Base-by-base conservation (phyloP, 2,888 invertebrate genomes). In the Chromoteleia sp. region DNA sequence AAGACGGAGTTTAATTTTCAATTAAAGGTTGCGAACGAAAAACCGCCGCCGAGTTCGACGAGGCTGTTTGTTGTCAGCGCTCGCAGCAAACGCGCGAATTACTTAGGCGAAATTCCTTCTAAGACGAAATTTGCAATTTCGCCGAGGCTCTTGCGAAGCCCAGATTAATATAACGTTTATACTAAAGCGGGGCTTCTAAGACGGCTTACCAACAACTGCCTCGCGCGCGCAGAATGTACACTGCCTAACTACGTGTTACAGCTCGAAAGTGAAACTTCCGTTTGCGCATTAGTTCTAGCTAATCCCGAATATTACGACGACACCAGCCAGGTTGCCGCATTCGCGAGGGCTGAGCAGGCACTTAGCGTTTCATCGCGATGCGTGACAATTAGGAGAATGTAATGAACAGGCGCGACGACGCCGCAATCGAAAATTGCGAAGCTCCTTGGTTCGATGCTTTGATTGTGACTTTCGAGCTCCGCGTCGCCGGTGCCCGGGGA, bases 221-320 rank as follows among this genome's bases (percentile, higher is more conserved):
- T 78, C 68, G 56, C 75, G 74, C 77, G 63, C 59, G 41, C 50
- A 45, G 48, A 68, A 77, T 74, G 73, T 68, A 59, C 82, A 75
- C 65, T 84, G 83, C 85, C 84, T 85, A 84, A 81, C 86, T 85
- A 84, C 86, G 86, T 85, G 83, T 83, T 86, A 82, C 85, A 84
- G 86, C 89, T 86, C 85, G 88, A 88, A 90, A 90, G 89, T 88
- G 88, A 90, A 90, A 90, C 90, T 90, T 90, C 87, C 89, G 90
- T 89, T 90, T 89, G 89, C 88, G 88, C 87, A 87, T 86, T 87
- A 86, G 87, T 87, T 87, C 85, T 87, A 85, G 87, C 86, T 90
- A 90, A 90, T 90, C 89, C 89, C 78, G 86, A 89, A 89, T 89
- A 89, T 89, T 89, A 88, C 88, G 85, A 52, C 61, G 79, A 83